Evolutionary conservation across 2,888 invertebrate species (phyloP).

Genomic region (Callimorpha dominula): DNA sequence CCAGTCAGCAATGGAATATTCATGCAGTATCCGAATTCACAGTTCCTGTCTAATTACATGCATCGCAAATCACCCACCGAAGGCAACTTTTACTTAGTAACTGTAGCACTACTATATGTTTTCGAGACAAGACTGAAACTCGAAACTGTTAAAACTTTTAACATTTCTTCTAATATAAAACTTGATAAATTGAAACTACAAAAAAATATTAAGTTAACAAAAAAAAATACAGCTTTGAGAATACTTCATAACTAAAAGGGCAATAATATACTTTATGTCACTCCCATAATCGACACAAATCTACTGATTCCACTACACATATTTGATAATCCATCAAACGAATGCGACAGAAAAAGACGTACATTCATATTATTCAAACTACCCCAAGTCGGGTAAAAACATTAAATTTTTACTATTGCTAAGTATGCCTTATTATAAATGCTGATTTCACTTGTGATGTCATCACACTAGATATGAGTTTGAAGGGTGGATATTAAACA

Average conservation of each 20-base stretch:
- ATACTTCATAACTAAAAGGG: background rate
- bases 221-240: background rate
- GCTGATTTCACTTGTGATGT: too few species aligned
- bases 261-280: background rate
- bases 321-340: too few species aligned
- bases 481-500: too few species aligned
- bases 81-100: conserved; percentile 67
- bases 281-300: too few species aligned
- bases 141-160: background rate
- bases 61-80: conserved; percentile 44
- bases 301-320: too few species aligned
- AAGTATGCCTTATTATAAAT: too few species aligned
- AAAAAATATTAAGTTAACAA: background rate
- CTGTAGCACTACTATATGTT: conserved; percentile 41
- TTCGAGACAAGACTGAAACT: conserved; percentile 16
- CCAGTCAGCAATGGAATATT: conserved; percentile 69
- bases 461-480: too few species aligned
- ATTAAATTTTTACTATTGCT: too few species aligned
- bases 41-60: conserved; percentile 56
- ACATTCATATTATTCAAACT: background rate
- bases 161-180: background rate
- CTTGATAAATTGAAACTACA: background rate
- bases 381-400: background rate
- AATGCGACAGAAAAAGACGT: too few species aligned
- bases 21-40: conserved; percentile 65